Conservation (phyloP, 2,797 vertebrate genomes). For the Gephyroberyx darwinii region DNA sequence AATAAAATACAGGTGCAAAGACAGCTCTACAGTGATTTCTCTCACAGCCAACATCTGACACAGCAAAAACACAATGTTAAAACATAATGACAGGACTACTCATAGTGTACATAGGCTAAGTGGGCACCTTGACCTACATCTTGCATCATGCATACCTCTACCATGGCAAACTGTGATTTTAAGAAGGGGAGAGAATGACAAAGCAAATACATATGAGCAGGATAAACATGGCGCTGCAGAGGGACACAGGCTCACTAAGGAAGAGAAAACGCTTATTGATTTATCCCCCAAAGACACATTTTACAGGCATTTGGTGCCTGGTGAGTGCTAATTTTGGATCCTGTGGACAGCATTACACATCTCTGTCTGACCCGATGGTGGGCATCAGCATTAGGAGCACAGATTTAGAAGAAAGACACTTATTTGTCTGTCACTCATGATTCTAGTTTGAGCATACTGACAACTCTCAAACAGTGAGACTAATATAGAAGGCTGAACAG, state of each 20-base stretch:
- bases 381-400: neutral
- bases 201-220: neutral
- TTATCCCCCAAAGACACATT: too few species aligned
- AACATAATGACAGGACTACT: neutral
- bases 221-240: slow-evolving; percentile 1
- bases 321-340: too few species aligned
- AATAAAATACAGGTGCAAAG: slow-evolving; percentile 23
- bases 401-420: too few species aligned
- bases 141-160: too few species aligned
- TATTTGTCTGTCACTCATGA: too few species aligned
- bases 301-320: too few species aligned
- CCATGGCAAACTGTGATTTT: too few species aligned
- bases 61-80: slow-evolving; percentile 1
- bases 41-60: neutral
- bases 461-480: neutral
- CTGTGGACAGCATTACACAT: too few species aligned
- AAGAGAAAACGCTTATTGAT: neutral
- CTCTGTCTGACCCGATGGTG: neutral
- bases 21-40: slow-evolving; percentile 14
- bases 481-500: neutral
- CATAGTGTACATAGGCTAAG: neutral
- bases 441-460: neutral
- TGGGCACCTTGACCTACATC: too few species aligned
- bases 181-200: slow-evolving; percentile 3
- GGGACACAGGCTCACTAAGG: neutral